Evolutionary conservation across 1,140 invertebrate species (phyloP), one percentile per base, ranked within the genome.

Genomic region (Drosophila repleta): DNA sequence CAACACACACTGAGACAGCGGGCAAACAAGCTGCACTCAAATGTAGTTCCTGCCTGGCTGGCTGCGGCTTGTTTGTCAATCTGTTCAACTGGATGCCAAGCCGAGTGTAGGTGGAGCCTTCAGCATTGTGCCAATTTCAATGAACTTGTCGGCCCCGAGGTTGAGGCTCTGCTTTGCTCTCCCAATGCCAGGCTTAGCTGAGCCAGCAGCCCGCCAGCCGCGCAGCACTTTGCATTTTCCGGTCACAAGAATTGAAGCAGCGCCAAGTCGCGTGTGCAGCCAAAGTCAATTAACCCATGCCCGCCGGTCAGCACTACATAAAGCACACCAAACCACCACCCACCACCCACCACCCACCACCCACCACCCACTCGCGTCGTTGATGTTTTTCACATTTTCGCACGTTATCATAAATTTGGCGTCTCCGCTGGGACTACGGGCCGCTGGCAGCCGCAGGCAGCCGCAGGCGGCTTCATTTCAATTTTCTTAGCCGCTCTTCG

Each of bases 51-150:
- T 87, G 83, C 83, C 78, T 79, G 76, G 72, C 75, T 87, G 83
- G 67, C 75, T 87, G 83, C 52, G 83, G 83, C 83, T 87, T 87
- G 83, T 87, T 87, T 87, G 83, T 87, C 83, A 87, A 87, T 87
- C 83, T 87, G 83, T 83, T 82, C 72, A 81, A 75, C 76, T 70
- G 75, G 39, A 65, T 75, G 66, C 49, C 72, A 64, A 65, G 46
- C 2, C 32, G 32, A 35, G 32, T 35, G 32, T 35, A 35, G 17
- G 35, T 15, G 57, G 51, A 63, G 52, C 62, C 68, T 78, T 62
- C 64, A 76, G 76, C 70, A 72, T 65, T 76, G 62, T 85, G 78
- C 82, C 70, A 71, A 78, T 72, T 66, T 75, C 64, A 73, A 77
- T 82, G 75, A 76, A 75, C 67, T 83, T 87, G 83, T 74, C 71